phyloP scores from a whole-genome alignment of 2,797 vertebrate species.

The Enteromius fasciolatus region DNA sequence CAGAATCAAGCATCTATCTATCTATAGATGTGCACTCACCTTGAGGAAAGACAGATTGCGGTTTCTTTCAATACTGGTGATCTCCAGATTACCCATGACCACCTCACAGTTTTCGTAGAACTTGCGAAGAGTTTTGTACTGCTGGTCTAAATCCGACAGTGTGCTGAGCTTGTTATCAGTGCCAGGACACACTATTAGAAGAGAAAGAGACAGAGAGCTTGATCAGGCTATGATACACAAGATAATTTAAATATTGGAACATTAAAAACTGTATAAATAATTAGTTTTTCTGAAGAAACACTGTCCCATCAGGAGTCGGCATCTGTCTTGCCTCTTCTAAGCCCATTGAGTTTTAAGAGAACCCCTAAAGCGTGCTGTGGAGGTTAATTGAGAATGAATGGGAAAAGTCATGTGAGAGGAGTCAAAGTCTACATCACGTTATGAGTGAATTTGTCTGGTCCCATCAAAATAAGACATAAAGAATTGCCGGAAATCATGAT shows the following conservation, averaged over 20 bases:
- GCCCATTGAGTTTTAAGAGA: neutral
- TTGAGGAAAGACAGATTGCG: conserved; percentile 94
- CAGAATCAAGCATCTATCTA: neutral
- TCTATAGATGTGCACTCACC: conserved; percentile 72
- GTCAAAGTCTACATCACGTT: too few species aligned
- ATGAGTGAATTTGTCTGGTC: too few species aligned
- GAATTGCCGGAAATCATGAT: too few species aligned
- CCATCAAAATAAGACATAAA: too few species aligned
- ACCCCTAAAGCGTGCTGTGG: neutral
- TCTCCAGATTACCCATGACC: conserved; percentile 98
- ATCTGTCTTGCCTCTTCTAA: neutral
- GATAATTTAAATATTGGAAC: neutral
- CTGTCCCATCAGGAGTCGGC: neutral
- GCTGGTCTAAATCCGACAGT: conserved; percentile 94
- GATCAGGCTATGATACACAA: neutral
- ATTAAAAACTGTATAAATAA: neutral
- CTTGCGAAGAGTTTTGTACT: conserved; percentile 93
- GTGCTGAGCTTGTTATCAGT: conserved; percentile 98
- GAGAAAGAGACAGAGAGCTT: neutral
- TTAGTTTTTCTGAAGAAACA: neutral
- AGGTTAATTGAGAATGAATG: neutral
- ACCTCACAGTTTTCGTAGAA: conserved; percentile 98
- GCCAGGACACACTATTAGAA: conserved; percentile 87
- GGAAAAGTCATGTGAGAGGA: neutral
- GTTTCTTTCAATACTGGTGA: conserved; percentile 95